These are phyloP conservation scores for Sebastes nivosus DNA, from an alignment of 2,797 vertebrate species.

Conservation along the genomic window DNA sequence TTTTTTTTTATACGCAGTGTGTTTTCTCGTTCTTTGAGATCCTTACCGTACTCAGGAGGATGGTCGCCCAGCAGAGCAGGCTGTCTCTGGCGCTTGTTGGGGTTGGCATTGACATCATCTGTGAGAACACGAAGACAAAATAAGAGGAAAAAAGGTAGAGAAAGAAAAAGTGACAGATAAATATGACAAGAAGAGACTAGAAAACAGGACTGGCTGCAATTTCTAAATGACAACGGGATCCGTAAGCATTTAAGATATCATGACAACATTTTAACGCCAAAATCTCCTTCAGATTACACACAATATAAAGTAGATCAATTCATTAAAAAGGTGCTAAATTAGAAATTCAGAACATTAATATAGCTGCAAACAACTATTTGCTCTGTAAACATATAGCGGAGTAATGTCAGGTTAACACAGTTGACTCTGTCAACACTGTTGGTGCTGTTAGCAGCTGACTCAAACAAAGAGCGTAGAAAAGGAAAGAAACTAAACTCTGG, in stretches of 20 bases:
- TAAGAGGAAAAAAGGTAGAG: constrained; percentile 1
- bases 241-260: neutral
- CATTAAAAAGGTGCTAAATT: neutral
- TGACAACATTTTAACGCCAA: neutral
- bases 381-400: neutral
- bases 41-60: constrained; percentile 93
- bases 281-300: neutral
- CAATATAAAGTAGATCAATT: neutral
- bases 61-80: constrained; percentile 94
- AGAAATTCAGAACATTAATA: neutral
- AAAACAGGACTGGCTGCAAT: neutral
- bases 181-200: neutral
- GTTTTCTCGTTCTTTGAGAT: neutral
- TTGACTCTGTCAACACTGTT: neutral
- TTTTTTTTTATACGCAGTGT: neutral
- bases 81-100: constrained; percentile 94
- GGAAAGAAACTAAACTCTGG: too few species aligned
- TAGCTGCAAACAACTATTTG: neutral
- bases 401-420: neutral
- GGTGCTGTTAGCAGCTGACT: neutral
- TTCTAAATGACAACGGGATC: neutral
- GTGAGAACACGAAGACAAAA: constrained; percentile 21
- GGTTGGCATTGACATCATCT: constrained; percentile 85
- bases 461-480: neutral
- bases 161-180: neutral